Evolutionary conservation across 2,888 invertebrate genomes (phyloP), one percentile per base, ranked within the genome.

Genomic region (Acrocyrtus sp.): DNA sequence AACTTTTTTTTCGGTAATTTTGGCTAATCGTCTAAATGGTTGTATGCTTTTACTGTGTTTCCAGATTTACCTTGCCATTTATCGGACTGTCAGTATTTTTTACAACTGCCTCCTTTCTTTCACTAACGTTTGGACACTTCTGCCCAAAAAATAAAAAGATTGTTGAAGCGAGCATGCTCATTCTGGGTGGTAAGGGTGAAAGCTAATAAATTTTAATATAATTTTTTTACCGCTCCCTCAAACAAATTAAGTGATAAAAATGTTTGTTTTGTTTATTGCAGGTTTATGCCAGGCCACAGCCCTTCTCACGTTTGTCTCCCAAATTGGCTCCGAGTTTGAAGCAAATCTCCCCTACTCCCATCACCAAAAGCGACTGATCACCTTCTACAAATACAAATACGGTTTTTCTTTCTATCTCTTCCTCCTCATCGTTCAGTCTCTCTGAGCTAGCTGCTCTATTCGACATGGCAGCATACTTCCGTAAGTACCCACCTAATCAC

Each of bases 371-470:
- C 65, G 75, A 65, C 74, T 79, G 50, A 79, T 78, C 41, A 76
- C 77, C n/a, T 78, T 79, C 65, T 80, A 80, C 72, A 67, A 75
- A 24, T 80, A 80, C 63, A 80, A 80, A 58, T 80, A 80, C 51
- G 80, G 80, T 22, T 78, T 74, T 53, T 77, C 77, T 43, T 80
- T 80, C 56, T 80, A 80, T 54, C 69, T 79, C 10, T 80, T 80
- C 65, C 74, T 80, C 12, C 69, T 80, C n/a, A 19, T 74, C 76
- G 4, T 80, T 80, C 67, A 70, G 73, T 47, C 70, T 80, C 12
- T 78, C 79, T 10, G 80, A 80, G 51, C 61, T 80, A 17, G 78
- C 79, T 10, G 80, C 79, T 29, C 61, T 80, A 10, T 78, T 80
- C 48, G 79, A 79, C 73, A 79, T 80, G 79, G 78, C 78, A 10